Percentiles rank a stretch among this genome's conserved stretches.
phyloP scores from a whole-genome alignment of 2,888 invertebrate genomes.

The Drosophila tanythrix region DNA sequence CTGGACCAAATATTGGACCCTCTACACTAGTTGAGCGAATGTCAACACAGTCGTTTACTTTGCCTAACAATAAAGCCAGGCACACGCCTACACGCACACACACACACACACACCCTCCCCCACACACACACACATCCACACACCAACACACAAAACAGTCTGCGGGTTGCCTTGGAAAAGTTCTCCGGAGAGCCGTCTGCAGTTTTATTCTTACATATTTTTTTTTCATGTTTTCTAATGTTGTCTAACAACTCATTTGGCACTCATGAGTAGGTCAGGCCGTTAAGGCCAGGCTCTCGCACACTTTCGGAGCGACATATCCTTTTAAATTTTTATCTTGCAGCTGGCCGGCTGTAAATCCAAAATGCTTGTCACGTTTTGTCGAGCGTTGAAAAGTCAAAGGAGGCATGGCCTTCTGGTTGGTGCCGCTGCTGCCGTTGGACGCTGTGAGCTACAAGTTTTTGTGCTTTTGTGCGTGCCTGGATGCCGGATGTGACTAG shows the following conservation, averaged over 20 bases:
- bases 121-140: constrained; percentile 17
- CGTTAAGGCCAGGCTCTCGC: constrained; percentile 61
- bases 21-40: constrained; percentile 43
- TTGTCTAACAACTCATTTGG: constrained; percentile 75
- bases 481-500: constrained; percentile 63
- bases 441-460: constrained; percentile 58
- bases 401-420: not conserved
- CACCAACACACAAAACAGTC: constrained; percentile 18
- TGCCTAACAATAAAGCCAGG: constrained; percentile 75
- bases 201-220: constrained; percentile 6
- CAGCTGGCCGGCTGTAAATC: constrained; percentile 54
- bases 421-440: not conserved
- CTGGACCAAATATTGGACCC: constrained; percentile 51
- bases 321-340: constrained; percentile 64
- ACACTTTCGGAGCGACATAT: constrained; percentile 61
- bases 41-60: constrained; percentile 76
- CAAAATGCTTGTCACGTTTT: constrained; percentile 71
- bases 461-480: constrained; percentile 76
- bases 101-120: not conserved
- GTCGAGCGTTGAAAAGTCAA: constrained; percentile 72
- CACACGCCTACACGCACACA: constrained; percentile 22
- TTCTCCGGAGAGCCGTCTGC: constrained; percentile 48
- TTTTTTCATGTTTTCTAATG: constrained; percentile 10
- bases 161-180: constrained; percentile 21
- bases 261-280: constrained; percentile 79